Evolutionary conservation across 2,113 vertebrate genomes (phyloP).

Genomic region (Ceratotherium simum): DNA sequence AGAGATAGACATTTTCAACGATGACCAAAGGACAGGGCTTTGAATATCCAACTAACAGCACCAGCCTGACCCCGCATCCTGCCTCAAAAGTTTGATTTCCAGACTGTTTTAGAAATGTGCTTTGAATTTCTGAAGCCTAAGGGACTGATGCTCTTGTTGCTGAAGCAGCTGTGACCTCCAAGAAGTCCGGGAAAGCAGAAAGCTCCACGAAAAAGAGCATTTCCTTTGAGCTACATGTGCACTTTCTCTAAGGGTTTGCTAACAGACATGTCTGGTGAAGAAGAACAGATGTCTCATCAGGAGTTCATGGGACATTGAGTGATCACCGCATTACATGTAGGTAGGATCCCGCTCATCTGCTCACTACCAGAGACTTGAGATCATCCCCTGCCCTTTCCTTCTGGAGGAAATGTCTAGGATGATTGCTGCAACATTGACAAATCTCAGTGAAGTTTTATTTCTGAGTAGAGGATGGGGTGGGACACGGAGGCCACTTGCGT

Average conservation of each 20-base stretch:
- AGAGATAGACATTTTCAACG: not conserved
- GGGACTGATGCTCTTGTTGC: not conserved
- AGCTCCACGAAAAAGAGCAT: not conserved
- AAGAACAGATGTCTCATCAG: not conserved
- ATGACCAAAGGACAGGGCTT: not conserved
- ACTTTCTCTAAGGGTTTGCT: not conserved
- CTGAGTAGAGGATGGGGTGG: not conserved
- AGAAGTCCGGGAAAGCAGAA: not conserved
- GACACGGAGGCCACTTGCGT: not conserved
- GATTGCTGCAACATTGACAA: not conserved
- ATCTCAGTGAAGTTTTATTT: not conserved
- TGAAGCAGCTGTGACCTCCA: not conserved
- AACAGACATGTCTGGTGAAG: not conserved
- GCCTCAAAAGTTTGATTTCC: not conserved
- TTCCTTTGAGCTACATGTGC: accelerated
- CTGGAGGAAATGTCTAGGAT: not conserved
- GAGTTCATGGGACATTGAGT: not conserved
- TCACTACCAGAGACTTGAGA: not conserved
- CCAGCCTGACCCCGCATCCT: not conserved
- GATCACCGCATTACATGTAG: accelerated
- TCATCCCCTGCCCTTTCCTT: not conserved
- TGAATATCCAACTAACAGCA: not conserved
- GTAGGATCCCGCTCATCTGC: not conserved
- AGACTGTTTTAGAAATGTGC: not conserved
- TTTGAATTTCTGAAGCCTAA: not conserved